Conservation (phyloP, 1,140 invertebrate genomes). For the Diorhabda carinulata region DNA sequence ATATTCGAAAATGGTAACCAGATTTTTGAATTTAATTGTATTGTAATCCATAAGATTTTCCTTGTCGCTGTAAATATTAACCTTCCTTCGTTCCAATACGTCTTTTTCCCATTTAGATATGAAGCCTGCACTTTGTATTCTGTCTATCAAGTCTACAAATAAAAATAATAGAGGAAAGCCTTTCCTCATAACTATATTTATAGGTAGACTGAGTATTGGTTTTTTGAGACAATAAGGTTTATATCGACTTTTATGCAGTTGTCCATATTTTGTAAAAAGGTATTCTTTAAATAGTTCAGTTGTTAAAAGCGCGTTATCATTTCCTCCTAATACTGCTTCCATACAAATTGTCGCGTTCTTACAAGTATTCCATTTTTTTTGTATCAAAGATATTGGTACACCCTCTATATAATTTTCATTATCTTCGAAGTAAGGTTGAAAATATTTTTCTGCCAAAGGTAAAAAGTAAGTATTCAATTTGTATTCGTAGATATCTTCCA, state of each 20-base stretch:
- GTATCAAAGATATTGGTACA: slow-evolving; percentile 4
- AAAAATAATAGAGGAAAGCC: slow-evolving; percentile 8
- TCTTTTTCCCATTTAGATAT: slow-evolving; percentile 16
- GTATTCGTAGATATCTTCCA: slow-evolving; percentile 13
- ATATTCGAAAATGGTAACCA: neutral
- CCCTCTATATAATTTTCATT: neutral
- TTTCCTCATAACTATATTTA: slow-evolving; percentile 9
- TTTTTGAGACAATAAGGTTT: slow-evolving; percentile 8
- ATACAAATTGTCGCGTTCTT: neutral
- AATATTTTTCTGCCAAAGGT: neutral
- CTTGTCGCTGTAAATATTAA: neutral
- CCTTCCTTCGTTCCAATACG: slow-evolving; percentile 3
- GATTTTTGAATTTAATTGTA: slow-evolving; percentile 3
- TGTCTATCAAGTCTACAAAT: slow-evolving; percentile 3
- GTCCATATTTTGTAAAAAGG: neutral
- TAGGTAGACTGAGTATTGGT: neutral
- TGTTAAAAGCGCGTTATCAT: slow-evolving; percentile 7
- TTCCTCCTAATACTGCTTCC: slow-evolving; percentile 1
- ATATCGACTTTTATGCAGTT: neutral
- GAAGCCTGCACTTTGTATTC: slow-evolving; percentile 8
- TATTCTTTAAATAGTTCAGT: slow-evolving; percentile 12
- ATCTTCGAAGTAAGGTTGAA: neutral
- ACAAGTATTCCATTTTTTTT: slow-evolving; percentile 11
- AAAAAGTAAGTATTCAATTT: slow-evolving; percentile 14
- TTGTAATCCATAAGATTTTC: neutral